Evolutionary conservation across 2,113 vertebrate genomes (phyloP).

Genomic region (Tachycineta bicolor): DNA sequence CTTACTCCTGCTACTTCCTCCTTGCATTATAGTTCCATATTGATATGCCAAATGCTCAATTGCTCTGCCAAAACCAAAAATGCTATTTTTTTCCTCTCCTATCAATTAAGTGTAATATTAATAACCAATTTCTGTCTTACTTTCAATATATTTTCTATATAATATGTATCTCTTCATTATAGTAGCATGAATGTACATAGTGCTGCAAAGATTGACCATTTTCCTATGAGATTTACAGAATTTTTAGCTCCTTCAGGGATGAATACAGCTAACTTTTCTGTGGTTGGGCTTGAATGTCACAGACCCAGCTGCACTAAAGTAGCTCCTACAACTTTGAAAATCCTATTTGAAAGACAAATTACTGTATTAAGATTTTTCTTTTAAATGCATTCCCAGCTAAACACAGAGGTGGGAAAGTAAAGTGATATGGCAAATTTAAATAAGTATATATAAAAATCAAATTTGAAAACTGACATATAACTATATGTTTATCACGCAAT

Average conservation of each 20-base stretch:
- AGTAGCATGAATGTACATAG: not conserved
- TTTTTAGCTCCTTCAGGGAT: not conserved
- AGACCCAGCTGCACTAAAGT: constrained; percentile 57
- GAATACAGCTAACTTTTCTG: not conserved
- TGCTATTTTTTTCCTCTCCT: not conserved
- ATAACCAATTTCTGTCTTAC: not conserved
- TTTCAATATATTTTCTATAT: not conserved
- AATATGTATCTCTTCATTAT: not conserved
- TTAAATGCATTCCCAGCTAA: not conserved
- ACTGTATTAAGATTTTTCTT: constrained; percentile 7
- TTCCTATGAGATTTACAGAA: not conserved
- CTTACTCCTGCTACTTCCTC: not conserved
- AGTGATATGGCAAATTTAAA: not conserved
- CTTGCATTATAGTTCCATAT: not conserved
- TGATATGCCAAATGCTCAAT: not conserved
- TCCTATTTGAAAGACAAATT: constrained; percentile 43
- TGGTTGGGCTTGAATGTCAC: constrained; percentile 5
- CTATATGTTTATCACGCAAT: not conserved
- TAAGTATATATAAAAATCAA: not conserved
- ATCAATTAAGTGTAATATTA: not conserved
- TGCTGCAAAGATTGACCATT: not conserved
- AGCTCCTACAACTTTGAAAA: constrained; percentile 42
- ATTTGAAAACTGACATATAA: not conserved
- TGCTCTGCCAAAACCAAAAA: not conserved
- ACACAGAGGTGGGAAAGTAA: not conserved